Percentiles rank a stretch among this genome's conserved stretches.
Conservation (phyloP, 2,797 vertebrate genomes). For the Myotis planiceps region DNA sequence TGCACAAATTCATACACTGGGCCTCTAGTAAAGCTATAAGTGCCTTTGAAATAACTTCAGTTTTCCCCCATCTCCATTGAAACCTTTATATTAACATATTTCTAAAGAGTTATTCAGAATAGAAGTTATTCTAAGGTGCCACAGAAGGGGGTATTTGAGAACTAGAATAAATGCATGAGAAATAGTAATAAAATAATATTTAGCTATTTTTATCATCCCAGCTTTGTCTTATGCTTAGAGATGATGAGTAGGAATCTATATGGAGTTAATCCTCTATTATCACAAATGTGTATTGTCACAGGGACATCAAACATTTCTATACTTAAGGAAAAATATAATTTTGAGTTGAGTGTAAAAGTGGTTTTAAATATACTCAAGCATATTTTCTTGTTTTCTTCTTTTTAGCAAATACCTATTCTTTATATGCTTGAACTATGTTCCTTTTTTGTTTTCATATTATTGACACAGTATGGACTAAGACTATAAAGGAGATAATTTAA, state of each 20-base stretch:
- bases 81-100: not conserved
- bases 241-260: not conserved
- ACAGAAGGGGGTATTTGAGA: not conserved
- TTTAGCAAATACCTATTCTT: conserved; percentile 44
- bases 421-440: not conserved
- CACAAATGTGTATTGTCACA: not conserved
- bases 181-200: conserved; percentile 9
- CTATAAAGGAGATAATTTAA: conserved; percentile 78
- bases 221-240: not conserved
- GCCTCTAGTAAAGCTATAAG: not conserved
- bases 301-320: not conserved
- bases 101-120: not conserved
- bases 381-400: not conserved
- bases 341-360: not conserved
- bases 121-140: not conserved
- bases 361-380: not conserved
- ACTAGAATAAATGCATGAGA: not conserved
- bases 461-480: conserved; percentile 60
- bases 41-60: not conserved
- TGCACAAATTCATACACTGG: too few species aligned
- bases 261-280: not conserved
- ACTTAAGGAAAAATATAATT: not conserved
- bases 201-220: not conserved
- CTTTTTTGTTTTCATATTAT: conserved; percentile 56
- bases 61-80: not conserved